Percentiles rank a stretch among this genome's conserved stretches.
Conservation (phyloP, 2,888 invertebrate genomes). For the Subacronicta megacephala region DNA sequence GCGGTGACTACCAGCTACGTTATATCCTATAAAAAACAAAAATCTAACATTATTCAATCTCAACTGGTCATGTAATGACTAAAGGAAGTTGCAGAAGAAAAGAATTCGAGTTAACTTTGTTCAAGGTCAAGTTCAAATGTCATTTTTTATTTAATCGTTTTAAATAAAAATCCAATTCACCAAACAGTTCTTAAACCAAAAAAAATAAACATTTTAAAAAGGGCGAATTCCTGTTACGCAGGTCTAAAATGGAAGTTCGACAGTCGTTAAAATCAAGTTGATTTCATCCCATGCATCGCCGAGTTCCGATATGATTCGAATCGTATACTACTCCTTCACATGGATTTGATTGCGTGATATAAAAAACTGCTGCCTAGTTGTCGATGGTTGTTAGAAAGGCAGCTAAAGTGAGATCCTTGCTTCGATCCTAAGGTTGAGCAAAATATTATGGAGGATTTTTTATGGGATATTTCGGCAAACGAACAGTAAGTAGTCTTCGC, state of each 20-base stretch:
- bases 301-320: slow-evolving; percentile 4
- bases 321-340: neutral
- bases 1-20: no score
- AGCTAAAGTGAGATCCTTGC: no score
- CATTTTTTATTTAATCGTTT: slow-evolving; percentile 15
- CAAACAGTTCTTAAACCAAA: neutral
- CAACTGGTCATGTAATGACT: neutral
- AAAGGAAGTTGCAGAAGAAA: no score
- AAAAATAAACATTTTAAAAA: neutral
- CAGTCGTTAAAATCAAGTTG: slow-evolving; percentile 15
- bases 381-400: no score
- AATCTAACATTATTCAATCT: no score
- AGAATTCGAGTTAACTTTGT: no score
- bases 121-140: no score
- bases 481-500: no score
- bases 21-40: no score
- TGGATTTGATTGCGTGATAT: neutral
- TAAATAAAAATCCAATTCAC: slow-evolving; percentile 12
- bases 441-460: no score
- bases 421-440: no score
- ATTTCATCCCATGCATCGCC: slow-evolving; percentile 26
- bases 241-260: slow-evolving; percentile 7
- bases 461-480: no score
- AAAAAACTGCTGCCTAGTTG: neutral
- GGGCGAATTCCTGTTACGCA: neutral